Evolutionary conservation across 2,113 vertebrate genomes (phyloP).

Genomic region (Plotosus lineatus): DNA sequence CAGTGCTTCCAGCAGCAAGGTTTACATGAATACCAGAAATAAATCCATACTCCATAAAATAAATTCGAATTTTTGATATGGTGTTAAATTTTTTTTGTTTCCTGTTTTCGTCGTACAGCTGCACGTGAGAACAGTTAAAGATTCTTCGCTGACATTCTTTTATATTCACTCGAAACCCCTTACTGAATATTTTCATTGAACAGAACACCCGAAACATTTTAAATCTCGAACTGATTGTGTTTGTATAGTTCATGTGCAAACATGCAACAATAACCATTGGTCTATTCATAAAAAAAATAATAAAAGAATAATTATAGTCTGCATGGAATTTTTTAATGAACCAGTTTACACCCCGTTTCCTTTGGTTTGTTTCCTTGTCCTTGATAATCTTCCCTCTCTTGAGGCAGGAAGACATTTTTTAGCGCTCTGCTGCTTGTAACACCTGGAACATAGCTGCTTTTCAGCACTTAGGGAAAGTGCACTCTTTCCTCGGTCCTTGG

Average conservation of each 20-base stretch:
- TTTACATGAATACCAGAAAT: background rate
- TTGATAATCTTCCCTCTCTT: background rate
- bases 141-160: background rate
- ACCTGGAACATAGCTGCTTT: slow-evolving; percentile 68
- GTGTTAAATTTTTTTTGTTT: background rate
- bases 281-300: background rate
- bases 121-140: background rate
- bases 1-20: background rate
- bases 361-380: background rate
- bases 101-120: background rate
- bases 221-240: background rate
- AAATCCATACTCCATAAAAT: background rate
- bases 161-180: no score
- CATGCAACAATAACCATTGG: background rate
- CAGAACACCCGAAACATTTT: background rate
- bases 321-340: background rate
- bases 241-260: background rate
- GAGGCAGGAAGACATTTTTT: slow-evolving; percentile 2
- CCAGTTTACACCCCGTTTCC: background rate
- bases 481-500: slow-evolving; percentile 70
- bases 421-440: slow-evolving; percentile 52
- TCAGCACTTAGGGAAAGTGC: slow-evolving; percentile 58
- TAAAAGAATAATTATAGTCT: background rate
- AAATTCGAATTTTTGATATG: background rate
- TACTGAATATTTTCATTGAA: background rate